Evolutionary conservation across 2,888 invertebrate genomes (phyloP).

Genomic region (Galerucella pusilla): DNA sequence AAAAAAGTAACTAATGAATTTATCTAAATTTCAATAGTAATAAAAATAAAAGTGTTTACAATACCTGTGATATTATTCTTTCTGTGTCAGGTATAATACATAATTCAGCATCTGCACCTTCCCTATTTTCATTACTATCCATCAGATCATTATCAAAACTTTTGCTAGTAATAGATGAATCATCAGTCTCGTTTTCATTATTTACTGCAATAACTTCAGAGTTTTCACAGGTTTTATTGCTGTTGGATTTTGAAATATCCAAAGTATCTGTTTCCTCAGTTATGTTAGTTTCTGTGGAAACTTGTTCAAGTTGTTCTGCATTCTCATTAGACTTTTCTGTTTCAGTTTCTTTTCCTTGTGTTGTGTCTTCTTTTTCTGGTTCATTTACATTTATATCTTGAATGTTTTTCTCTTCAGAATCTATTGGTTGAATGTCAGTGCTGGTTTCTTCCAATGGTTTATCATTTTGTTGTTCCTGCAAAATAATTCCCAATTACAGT

Average conservation of each 20-base stretch:
- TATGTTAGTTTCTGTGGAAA: conserved; percentile 32
- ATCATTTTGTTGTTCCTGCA: conserved; percentile 13
- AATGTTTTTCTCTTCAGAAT: background rate
- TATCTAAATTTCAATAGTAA: no score
- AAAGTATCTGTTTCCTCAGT: conserved; percentile 38
- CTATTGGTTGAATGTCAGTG: background rate
- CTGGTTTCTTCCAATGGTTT: background rate
- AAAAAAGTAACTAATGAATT: no score
- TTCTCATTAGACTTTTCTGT: conserved; percentile 36
- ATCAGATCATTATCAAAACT: conserved; percentile 48
- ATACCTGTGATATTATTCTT: conserved; percentile 71
- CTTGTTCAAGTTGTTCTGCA: conserved; percentile 44
- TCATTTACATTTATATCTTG: conserved; percentile 5
- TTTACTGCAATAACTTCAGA: conserved; percentile 54
- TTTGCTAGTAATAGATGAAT: conserved; percentile 19
- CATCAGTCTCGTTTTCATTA: conserved; percentile 47
- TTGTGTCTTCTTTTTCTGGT: background rate
- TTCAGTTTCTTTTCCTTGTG: conserved; percentile 4
- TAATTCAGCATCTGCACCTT: conserved; percentile 75
- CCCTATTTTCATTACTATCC: conserved; percentile 54
- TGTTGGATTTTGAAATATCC: conserved; percentile 17
- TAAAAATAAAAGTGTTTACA: background rate
- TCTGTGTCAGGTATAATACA: conserved; percentile 78
- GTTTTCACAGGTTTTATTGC: conserved; percentile 47
- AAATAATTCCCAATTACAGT: background rate